Evolutionary conservation across 2,888 invertebrate species (phyloP).

Genomic region (Lissonota sp.): DNA sequence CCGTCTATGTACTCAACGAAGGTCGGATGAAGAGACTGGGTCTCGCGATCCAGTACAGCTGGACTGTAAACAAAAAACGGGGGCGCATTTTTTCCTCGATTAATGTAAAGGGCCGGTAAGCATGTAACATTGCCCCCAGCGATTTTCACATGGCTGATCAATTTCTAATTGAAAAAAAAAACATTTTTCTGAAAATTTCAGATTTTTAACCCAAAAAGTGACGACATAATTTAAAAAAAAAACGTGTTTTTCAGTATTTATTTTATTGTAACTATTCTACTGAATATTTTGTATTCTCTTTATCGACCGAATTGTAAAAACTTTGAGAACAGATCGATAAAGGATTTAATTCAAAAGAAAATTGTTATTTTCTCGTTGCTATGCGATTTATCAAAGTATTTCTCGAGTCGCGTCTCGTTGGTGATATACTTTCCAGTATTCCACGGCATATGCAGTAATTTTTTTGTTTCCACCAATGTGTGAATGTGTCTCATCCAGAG

Average conservation of each 20-base stretch:
- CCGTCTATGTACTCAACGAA: slow-evolving; percentile 98
- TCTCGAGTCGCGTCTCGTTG: slow-evolving; percentile 18
- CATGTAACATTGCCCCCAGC: too few species aligned
- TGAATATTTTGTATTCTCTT: too few species aligned
- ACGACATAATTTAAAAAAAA: too few species aligned
- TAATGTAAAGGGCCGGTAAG: too few species aligned
- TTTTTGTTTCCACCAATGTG: slow-evolving; percentile 45
- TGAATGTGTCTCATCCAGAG: slow-evolving; percentile 57
- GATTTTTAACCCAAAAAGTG: too few species aligned
- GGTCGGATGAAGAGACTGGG: slow-evolving; percentile 93
- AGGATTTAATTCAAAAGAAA: neutral
- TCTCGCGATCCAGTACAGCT: slow-evolving; percentile 92
- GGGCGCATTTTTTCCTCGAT: neutral
- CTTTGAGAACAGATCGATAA: too few species aligned
- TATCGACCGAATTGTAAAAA: too few species aligned
- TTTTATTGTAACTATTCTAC: too few species aligned
- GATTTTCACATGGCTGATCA: too few species aligned
- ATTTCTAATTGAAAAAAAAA: too few species aligned
- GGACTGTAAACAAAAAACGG: slow-evolving; percentile 85
- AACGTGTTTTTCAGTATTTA: too few species aligned
- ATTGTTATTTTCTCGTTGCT: neutral
- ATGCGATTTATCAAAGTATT: slow-evolving; percentile 20
- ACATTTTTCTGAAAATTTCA: too few species aligned
- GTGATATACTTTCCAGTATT: neutral
- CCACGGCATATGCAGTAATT: slow-evolving; percentile 9